phyloP scores from a whole-genome alignment of 1,140 invertebrate genomes.

The Drosophila eugracilis region DNA sequence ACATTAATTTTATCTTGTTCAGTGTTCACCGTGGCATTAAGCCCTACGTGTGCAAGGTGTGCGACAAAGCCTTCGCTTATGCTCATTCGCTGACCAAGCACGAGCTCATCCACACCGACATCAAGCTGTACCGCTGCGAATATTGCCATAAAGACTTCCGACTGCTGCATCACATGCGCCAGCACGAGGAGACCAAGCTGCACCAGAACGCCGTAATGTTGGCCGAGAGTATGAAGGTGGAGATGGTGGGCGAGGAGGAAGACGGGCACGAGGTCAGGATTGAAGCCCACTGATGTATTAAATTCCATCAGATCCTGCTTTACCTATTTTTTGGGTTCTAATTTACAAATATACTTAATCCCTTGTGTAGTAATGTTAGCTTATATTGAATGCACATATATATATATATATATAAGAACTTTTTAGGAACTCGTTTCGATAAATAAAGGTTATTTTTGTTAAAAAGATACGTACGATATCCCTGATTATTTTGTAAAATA shows the following conservation, averaged over 20 bases:
- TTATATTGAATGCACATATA: too few relatives aligned
- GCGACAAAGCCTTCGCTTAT: slow-evolving; percentile 78
- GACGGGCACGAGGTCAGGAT: slow-evolving; percentile 12
- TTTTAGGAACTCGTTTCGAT: background rate
- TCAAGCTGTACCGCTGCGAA: slow-evolving; percentile 75
- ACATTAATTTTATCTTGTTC: background rate
- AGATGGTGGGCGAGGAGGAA: slow-evolving; percentile 45
- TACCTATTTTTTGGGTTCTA: background rate
- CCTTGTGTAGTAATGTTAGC: background rate
- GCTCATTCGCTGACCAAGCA: slow-evolving; percentile 78
- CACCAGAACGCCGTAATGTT: slow-evolving; percentile 76
- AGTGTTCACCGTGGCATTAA: slow-evolving; percentile 79
- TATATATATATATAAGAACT: background rate
- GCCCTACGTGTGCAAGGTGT: slow-evolving; percentile 77
- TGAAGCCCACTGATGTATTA: slow-evolving; percentile 7
- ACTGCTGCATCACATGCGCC: slow-evolving; percentile 79
- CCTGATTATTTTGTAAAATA: too few relatives aligned
- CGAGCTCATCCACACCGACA: slow-evolving; percentile 76
- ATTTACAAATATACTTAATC: slow-evolving; percentile 2
- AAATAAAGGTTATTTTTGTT: slow-evolving; percentile 2
- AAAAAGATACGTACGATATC: too few relatives aligned
- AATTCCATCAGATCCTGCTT: background rate
- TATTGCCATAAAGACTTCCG: slow-evolving; percentile 81
- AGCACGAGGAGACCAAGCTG: slow-evolving; percentile 75
- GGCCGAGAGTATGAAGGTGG: slow-evolving; percentile 59